phyloP scores from a whole-genome alignment of 2,888 invertebrate species.

The Cryptocheilus praepositus region DNA sequence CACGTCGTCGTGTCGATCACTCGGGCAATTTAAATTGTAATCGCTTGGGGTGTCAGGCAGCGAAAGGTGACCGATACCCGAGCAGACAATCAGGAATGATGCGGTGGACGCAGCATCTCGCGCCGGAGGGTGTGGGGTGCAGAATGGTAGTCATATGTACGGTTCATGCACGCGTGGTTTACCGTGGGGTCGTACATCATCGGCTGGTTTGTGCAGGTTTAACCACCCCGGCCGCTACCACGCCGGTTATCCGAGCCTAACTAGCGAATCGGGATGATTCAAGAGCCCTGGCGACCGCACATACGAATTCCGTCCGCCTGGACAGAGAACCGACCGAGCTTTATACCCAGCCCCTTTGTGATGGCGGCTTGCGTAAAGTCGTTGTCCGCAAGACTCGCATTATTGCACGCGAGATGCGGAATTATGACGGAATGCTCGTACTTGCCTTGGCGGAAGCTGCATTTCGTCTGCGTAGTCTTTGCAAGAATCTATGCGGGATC shows the following conservation, averaged over 20 bases:
- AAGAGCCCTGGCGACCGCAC: constrained; percentile 29
- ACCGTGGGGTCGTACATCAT: constrained; percentile 69
- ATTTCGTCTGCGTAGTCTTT: no score
- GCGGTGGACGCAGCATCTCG: background rate
- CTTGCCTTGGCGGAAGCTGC: no score
- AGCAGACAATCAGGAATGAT: constrained; percentile 1
- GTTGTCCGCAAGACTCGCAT: no score
- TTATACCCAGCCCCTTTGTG: constrained; percentile 1
- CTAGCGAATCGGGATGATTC: constrained; percentile 46
- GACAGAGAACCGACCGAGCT: constrained; percentile 13
- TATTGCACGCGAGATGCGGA: no score
- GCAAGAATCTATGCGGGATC: no score
- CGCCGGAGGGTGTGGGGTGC: background rate
- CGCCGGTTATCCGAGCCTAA: constrained; percentile 44
- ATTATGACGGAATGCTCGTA: no score
- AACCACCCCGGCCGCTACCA: constrained; percentile 40
- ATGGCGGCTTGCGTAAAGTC: no score
- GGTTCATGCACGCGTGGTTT: constrained; percentile 54
- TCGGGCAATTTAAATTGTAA: no score
- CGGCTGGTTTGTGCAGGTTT: constrained; percentile 51
- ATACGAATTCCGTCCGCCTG: constrained; percentile 22
- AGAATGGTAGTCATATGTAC: constrained; percentile 21
- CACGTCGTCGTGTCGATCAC: no score
- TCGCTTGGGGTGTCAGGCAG: no score
- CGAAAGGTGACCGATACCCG: background rate